Conservation (phyloP, 2,797 vertebrate species). For the Coregonus sp. region DNA sequence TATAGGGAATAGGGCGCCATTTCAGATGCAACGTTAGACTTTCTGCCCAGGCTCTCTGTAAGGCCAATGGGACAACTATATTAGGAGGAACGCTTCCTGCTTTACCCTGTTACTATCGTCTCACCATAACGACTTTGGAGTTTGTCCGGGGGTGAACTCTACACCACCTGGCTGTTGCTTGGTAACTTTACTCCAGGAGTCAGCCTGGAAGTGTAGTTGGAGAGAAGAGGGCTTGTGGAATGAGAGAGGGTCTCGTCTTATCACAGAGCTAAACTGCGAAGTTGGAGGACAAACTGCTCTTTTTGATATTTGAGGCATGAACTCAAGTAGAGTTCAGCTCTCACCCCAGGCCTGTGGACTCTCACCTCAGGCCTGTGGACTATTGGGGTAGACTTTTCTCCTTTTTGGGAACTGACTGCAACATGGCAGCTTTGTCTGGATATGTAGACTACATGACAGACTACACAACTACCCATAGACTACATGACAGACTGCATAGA, state of each 20-base stretch:
- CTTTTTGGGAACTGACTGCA: slow-evolving; percentile 29
- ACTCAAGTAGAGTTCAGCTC: slow-evolving; percentile 40
- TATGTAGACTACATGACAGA: neutral
- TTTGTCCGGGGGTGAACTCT: slow-evolving; percentile 20
- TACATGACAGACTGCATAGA: slow-evolving; percentile 26
- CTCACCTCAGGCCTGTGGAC: slow-evolving; percentile 40
- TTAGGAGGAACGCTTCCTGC: slow-evolving; percentile 35
- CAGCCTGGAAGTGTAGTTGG: slow-evolving; percentile 3
- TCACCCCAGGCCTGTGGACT: slow-evolving; percentile 40
- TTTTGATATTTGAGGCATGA: slow-evolving; percentile 44
- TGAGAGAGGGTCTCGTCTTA: slow-evolving; percentile 21
- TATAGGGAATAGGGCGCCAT: neutral
- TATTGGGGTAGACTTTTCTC: slow-evolving; percentile 35
- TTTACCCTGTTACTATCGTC: slow-evolving; percentile 50
- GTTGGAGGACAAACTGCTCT: slow-evolving; percentile 20
- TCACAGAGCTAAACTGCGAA: slow-evolving; percentile 6
- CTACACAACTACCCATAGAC: neutral
- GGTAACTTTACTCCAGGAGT: slow-evolving; percentile 39
- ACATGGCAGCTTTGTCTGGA: slow-evolving; percentile 1
- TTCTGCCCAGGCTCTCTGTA: neutral
- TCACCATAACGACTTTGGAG: slow-evolving; percentile 44
- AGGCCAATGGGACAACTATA: neutral
- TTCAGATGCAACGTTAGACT: slow-evolving; percentile 11
- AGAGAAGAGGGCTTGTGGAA: slow-evolving; percentile 7
- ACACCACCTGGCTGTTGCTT: slow-evolving; percentile 15